A percentile compares a stretch with the other conserved stretches of the same genome.
These are phyloP conservation scores for Ailurus styani DNA, from an alignment of 2,113 vertebrate species.

Conservation along the genomic window DNA sequence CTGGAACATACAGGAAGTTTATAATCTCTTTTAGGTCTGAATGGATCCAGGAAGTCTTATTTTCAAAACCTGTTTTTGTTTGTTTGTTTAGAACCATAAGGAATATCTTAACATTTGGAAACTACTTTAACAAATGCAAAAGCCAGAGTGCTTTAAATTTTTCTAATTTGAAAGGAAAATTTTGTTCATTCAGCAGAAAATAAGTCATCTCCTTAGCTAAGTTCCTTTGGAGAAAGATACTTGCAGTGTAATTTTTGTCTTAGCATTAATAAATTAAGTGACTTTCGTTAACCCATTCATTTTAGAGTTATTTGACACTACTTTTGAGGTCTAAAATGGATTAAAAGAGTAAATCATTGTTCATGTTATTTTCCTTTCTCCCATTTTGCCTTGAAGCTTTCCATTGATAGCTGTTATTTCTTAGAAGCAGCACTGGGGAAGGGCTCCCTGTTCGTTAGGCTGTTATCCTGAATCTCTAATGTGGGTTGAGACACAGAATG, in stretches of 20 bases:
- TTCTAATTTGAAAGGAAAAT: slow-evolving; percentile 66
- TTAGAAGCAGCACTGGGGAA: neutral
- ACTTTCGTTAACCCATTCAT: neutral
- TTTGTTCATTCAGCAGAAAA: slow-evolving; percentile 64
- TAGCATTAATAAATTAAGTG: neutral
- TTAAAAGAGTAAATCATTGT: neutral
- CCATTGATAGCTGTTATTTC: neutral
- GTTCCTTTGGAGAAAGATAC: slow-evolving; percentile 20
- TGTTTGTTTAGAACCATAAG: neutral
- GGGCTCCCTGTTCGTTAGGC: neutral
- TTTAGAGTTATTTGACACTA: neutral
- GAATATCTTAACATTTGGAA: neutral
- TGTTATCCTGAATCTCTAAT: neutral
- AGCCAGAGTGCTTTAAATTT: neutral
- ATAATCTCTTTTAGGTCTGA: neutral
- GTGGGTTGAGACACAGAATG: neutral
- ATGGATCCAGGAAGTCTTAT: neutral
- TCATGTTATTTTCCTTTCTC: neutral
- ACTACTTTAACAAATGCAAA: neutral
- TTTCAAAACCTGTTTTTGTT: neutral
- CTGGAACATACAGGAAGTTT: neutral
- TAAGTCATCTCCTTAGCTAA: neutral
- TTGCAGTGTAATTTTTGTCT: neutral
- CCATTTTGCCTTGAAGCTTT: neutral
- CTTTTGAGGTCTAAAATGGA: neutral